Evolutionary conservation across 2,888 invertebrate genomes (phyloP), one percentile per base, ranked within the genome.

Genomic region (Drosophila quinaria): DNA sequence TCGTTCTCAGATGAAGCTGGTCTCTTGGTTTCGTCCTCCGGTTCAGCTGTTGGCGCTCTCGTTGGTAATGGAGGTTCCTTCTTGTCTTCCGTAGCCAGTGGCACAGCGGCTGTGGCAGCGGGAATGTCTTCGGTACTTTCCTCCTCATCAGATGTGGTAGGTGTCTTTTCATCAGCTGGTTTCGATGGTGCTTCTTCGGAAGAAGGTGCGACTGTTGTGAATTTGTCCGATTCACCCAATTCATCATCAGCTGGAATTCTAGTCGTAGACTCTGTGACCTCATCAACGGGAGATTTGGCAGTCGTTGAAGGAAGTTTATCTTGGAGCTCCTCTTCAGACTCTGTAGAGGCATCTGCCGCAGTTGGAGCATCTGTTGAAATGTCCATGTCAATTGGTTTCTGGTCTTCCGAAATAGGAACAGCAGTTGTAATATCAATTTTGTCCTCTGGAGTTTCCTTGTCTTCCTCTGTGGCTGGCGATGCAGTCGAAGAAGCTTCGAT

Each of bases 271-370:
- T 72, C 75, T 1, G 78, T 69, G 17, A 56, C 37, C 59, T 51
- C 58, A 3, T 80, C 87, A 33, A 49, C 54, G 6, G 61, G 66
- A 9, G 68, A 17, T 15, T 50, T 70, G 11, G 51, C 35, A 11
- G 84, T 80, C n/a, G 78, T 62, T 47, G 75, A 15, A 1, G 68
- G 22, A 2, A 39, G 67, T 25, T 80, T 63, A 8, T 80, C 78
- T 56, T 69, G 67, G 5, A 39, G n/a, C n/a, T 51, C 9, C 15
- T 74, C 63, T 31, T 35, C 62, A 19, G 85, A 69, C 37, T 85
- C 85, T 4, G 82, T 84, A 8, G 81, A 81, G 9, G 42, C 55
- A 13, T 70, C 80, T 19, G 54, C 78, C 22, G 49, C 19, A 31
- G 47, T 4, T 25, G 81, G 69, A n/a, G 5, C 10, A 42, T 66